These are phyloP conservation scores for Crocuta crocuta DNA, from an alignment of 2,113 vertebrate genomes.

Conservation along the genomic window DNA sequence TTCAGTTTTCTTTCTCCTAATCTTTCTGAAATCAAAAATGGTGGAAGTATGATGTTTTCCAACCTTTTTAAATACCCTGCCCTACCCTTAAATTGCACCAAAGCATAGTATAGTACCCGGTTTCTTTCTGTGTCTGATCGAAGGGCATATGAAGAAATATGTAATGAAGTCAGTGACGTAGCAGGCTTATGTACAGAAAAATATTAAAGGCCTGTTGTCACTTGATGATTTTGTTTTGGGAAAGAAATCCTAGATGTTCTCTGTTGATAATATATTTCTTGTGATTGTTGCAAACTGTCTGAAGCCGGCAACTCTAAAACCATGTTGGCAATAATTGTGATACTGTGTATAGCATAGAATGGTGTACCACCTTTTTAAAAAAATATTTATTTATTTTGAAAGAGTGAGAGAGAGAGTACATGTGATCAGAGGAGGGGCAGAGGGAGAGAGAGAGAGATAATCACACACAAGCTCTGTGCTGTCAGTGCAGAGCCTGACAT, in stretches of 20 bases:
- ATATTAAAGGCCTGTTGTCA: background rate
- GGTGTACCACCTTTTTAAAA: too few relatives aligned
- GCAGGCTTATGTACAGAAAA: background rate
- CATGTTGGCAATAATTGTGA: background rate
- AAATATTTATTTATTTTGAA: too few relatives aligned
- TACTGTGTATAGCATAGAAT: background rate
- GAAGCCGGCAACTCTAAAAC: background rate
- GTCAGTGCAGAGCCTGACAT: too few relatives aligned
- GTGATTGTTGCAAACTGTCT: background rate
- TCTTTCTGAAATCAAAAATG: background rate
- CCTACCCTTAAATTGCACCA: background rate
- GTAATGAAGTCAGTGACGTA: background rate
- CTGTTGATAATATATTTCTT: background rate
- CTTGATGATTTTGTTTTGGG: background rate
- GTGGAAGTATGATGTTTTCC: background rate
- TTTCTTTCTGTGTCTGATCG: background rate
- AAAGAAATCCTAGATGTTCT: background rate
- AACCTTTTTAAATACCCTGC: background rate
- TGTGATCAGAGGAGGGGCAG: too few relatives aligned
- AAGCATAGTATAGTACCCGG: background rate
- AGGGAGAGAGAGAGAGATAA: too few relatives aligned
- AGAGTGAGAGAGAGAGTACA: too few relatives aligned
- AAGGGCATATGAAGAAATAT: background rate
- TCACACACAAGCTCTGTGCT: too few relatives aligned
- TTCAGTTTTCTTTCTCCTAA: background rate